A percentile compares a stretch with the other conserved stretches of the same genome.
These are phyloP conservation scores for Drosophila lacertosa DNA, from an alignment of 1,140 invertebrate species.

Conservation along the genomic window DNA sequence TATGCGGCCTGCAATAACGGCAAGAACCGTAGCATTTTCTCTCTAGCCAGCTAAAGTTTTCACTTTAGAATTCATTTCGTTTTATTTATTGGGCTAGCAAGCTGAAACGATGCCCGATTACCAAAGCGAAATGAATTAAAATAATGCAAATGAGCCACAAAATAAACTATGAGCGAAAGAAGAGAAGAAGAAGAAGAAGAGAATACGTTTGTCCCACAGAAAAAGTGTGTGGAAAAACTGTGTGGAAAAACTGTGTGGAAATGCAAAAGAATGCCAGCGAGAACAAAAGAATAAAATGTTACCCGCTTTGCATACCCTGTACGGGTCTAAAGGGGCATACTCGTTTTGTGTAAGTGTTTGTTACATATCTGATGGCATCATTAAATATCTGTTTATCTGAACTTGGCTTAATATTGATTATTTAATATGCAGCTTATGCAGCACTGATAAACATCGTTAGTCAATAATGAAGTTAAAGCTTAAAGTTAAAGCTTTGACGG, in stretches of 20 bases:
- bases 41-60: constrained; percentile 26
- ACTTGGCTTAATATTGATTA: too few species aligned
- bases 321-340: too few species aligned
- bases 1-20: constrained; percentile 48
- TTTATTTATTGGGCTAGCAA: constrained; percentile 49
- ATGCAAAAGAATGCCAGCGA: constrained; percentile 14
- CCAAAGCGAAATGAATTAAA: constrained; percentile 64
- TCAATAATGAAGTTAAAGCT: too few species aligned
- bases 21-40: constrained; percentile 37
- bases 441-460: too few species aligned
- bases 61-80: constrained; percentile 42
- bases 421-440: too few species aligned
- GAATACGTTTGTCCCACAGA: neutral
- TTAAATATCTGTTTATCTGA: too few species aligned
- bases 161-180: constrained; percentile 54
- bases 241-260: neutral
- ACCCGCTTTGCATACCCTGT: neutral
- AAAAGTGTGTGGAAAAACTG: constrained; percentile 5
- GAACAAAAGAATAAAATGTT: constrained; percentile 52
- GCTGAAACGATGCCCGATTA: constrained; percentile 20
- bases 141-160: constrained; percentile 77
- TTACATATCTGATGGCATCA: too few species aligned
- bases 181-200: too few species aligned
- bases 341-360: neutral
- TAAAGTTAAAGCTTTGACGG: too few species aligned